Base-by-base conservation (phyloP, 2,797 vertebrate genomes). In the Urosaurus nigricauda region DNA sequence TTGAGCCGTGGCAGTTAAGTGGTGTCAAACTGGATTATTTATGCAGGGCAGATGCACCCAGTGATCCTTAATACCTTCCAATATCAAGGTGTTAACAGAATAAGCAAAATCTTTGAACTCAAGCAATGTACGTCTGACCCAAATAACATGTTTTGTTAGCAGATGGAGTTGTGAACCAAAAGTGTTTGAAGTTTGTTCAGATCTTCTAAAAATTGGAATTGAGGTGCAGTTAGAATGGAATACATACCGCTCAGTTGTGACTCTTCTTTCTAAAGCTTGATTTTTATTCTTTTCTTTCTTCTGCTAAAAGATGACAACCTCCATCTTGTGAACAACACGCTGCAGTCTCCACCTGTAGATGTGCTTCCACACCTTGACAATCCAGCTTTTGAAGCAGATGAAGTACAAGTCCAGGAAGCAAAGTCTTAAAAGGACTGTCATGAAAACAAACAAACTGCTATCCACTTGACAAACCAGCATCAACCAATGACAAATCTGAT, bases 291-390 rank as follows among this genome's bases (percentile, higher is more conserved):
- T 17, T 90, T 6, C 56, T 91, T 26, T 81, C 93, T 90, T 11
- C 7, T 8, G 1, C 95, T 90, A 43, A 89, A 93, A 98, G 97
- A 90, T 96, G 97, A 97, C 91, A 94, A 95, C 75, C 90, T 92
- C 26, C 95, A 89, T 71, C 95, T 97, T 81, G 95, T 97, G 77
- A 95, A 93, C 87, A 95, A 95, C 37, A 94, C 96, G 78, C 88
- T 95, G 77, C 95, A 93, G 65, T 89, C 94, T 9, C 90, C 97
- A 29, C 78, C 93, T 43, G 92, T 95, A 87, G 94, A 95, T 40
- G 91, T 92, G n/a, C 95, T 97, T 90, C 97, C 97, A n/a, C 97
- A 97, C 0, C 90, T 97, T 85, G 98, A 98, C 95, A 98, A 98
- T 93, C 97, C 97, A 63, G 97, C 96, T 51, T 98, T 98, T 90